Percentiles rank a stretch among this genome's conserved stretches.
Conservation (phyloP, 1,140 invertebrate genomes). For the Cydia splendana region DNA sequence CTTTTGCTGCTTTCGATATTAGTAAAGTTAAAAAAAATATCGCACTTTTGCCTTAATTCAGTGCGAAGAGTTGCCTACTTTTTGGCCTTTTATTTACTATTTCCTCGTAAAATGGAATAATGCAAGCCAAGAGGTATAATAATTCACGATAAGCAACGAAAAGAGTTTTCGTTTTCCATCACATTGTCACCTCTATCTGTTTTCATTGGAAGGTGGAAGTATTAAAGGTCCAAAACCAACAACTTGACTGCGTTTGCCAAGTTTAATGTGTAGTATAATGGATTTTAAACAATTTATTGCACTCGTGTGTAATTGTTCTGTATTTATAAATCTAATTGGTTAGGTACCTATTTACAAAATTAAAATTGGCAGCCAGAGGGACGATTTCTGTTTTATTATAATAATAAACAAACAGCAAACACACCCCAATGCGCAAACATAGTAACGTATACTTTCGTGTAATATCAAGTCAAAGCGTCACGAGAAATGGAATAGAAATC, state of each 20-base stretch:
- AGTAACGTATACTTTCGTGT: neutral
- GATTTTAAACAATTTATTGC: neutral
- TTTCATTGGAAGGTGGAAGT: neutral
- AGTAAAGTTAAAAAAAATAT: neutral
- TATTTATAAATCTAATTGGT: too few species aligned
- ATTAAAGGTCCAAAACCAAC: neutral
- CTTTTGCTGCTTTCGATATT: slow-evolving; percentile 9
- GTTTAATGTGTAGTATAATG: neutral
- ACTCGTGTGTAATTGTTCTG: too few species aligned
- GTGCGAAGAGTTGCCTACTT: too few species aligned
- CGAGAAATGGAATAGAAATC: neutral
- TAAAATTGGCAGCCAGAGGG: too few species aligned
- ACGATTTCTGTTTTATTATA: neutral
- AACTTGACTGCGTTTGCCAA: neutral
- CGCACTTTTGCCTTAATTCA: neutral
- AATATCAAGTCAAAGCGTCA: neutral
- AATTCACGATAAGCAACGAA: too few species aligned
- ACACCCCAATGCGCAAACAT: neutral
- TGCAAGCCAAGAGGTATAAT: neutral
- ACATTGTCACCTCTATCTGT: neutral
- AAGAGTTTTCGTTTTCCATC: too few species aligned
- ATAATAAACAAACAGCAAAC: neutral
- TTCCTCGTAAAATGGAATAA: neutral
- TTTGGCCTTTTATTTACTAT: neutral
- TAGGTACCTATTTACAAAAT: too few species aligned